phyloP scores from a whole-genome alignment of 2,888 invertebrate species.

The Tuberolachnus salignus region DNA sequence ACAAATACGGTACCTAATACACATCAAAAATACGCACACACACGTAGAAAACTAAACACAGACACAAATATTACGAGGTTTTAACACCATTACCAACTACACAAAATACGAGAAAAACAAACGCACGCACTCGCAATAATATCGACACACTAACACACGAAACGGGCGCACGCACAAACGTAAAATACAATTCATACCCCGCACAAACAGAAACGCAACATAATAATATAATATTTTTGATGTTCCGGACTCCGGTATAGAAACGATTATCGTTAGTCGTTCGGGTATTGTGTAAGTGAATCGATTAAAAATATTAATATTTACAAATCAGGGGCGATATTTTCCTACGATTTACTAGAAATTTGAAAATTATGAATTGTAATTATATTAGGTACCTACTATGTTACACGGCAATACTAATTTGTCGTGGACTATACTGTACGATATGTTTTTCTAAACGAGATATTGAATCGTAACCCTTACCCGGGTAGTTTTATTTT shows the following conservation, averaged over 20 bases:
- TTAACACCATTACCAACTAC: constrained; percentile 51
- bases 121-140: constrained; percentile 48
- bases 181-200: neutral
- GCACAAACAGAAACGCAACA: neutral
- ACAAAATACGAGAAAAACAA: constrained; percentile 32
- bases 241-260: neutral
- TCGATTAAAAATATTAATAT: too few species aligned
- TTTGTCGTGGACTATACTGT: too few species aligned
- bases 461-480: too few species aligned
- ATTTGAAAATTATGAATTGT: too few species aligned
- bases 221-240: neutral
- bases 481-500: too few species aligned
- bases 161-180: neutral
- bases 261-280: neutral
- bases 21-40: neutral
- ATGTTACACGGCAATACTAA: too few species aligned
- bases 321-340: too few species aligned
- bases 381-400: too few species aligned
- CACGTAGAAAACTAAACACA: constrained; percentile 17
- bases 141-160: constrained; percentile 10
- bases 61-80: constrained; percentile 17
- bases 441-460: too few species aligned
- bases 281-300: neutral
- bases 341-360: too few species aligned
- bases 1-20: neutral